Evolutionary conservation across 2,888 invertebrate species (phyloP).

Genomic region (Tenthredo distinguenda): DNA sequence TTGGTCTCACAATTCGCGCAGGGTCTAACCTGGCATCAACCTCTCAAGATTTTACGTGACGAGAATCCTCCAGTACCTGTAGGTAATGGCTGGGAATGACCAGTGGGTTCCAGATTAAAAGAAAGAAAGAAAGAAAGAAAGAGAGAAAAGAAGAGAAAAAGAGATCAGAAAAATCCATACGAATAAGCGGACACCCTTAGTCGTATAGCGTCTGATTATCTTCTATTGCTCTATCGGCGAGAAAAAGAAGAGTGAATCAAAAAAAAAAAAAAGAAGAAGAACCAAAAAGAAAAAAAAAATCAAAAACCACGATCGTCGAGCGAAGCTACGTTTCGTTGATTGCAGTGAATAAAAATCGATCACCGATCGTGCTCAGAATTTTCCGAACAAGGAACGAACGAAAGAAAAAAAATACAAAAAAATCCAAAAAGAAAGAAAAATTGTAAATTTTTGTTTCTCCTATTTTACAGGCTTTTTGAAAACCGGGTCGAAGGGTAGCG

Average conservation of each 20-base stretch:
- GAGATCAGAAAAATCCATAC: not conserved
- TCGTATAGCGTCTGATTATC: not conserved
- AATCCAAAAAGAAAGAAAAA: not conserved
- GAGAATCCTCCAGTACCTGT: not conserved
- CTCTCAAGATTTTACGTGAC: conserved; percentile 24
- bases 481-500: conserved; percentile 92
- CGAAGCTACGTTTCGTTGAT: too few relatives aligned
- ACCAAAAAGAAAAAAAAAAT: not conserved
- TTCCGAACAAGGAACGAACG: not conserved
- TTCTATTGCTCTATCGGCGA: not conserved
- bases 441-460: conserved; percentile 10
- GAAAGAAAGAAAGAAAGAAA: not conserved
- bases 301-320: not conserved
- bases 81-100: not conserved
- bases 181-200: not conserved
- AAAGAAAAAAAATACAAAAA: too few relatives aligned
- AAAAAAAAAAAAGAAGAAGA: too few relatives aligned
- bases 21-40: conserved; percentile 10
- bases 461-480: conserved; percentile 89
- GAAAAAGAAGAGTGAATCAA: not conserved
- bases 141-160: not conserved
- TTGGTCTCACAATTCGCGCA: not conserved
- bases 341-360: not conserved
- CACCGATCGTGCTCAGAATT: not conserved
- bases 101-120: not conserved